A percentile compares a stretch with the other conserved stretches of the same genome.
Evolutionary conservation across 1,140 invertebrate genomes (phyloP).

Genomic region (Diorhabda elongata): DNA sequence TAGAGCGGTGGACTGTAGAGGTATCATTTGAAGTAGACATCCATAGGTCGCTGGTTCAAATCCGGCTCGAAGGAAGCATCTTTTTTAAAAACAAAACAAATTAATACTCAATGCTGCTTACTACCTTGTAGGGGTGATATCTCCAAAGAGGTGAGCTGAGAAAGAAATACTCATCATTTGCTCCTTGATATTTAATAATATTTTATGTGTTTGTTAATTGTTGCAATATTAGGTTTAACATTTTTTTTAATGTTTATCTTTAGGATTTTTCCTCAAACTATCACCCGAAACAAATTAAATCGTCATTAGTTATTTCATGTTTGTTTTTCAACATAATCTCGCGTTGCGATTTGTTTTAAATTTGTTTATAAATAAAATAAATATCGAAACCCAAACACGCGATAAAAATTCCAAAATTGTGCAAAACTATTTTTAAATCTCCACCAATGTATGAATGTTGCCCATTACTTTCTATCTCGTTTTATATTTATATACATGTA

Average conservation of each 20-base stretch:
- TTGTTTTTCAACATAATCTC: too few relatives aligned
- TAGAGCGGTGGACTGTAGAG: constrained; percentile 83
- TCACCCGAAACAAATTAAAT: too few relatives aligned
- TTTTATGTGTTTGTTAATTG: too few relatives aligned
- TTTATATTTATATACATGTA: not conserved
- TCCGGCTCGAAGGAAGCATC: constrained; percentile 39
- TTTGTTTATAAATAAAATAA: constrained; percentile 7
- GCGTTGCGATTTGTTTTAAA: not conserved
- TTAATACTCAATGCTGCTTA: not conserved
- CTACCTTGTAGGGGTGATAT: not conserved
- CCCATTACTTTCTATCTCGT: constrained; percentile 13
- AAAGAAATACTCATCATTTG: not conserved
- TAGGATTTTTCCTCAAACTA: too few relatives aligned
- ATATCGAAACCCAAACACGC: constrained; percentile 19
- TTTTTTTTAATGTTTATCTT: too few relatives aligned
- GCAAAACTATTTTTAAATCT: constrained; percentile 20
- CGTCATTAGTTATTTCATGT: too few relatives aligned
- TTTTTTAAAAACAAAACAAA: too few relatives aligned
- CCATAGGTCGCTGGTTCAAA: constrained; percentile 44
- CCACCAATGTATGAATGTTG: constrained; percentile 9
- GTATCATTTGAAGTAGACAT: constrained; percentile 5
- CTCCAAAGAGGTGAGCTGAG: not conserved
- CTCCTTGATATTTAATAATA: too few relatives aligned
- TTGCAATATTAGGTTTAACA: too few relatives aligned
- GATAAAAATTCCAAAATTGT: constrained; percentile 31